A percentile compares a stretch with the other conserved stretches of the same genome.
Evolutionary conservation across 2,797 vertebrate genomes (phyloP).

Genomic region (Sebastes itinus): DNA sequence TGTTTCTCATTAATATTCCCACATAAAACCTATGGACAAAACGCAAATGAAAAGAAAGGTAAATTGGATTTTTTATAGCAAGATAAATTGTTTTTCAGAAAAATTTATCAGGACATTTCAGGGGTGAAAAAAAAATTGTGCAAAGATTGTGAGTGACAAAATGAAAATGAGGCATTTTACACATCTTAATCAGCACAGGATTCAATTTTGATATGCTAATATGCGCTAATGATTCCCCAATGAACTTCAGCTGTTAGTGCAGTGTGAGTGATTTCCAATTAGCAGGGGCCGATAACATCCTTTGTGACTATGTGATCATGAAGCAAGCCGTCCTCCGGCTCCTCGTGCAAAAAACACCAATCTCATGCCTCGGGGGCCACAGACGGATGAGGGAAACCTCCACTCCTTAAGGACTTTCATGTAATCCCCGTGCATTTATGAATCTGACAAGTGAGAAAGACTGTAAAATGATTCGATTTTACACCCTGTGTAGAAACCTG

Average conservation of each 20-base stretch:
- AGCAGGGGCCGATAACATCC: slow-evolving; percentile 48
- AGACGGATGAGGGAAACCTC: slow-evolving; percentile 13
- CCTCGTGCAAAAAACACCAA: slow-evolving; percentile 36
- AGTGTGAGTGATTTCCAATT: slow-evolving; percentile 70
- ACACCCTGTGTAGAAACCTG: not conserved
- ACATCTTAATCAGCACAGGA: slow-evolving; percentile 50
- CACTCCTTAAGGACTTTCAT: slow-evolving; percentile 7
- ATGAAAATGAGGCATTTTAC: slow-evolving; percentile 32
- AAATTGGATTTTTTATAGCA: not conserved
- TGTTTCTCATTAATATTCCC: not conserved
- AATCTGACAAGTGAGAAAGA: not conserved
- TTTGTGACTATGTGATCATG: slow-evolving; percentile 47
- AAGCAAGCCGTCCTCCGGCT: slow-evolving; percentile 26
- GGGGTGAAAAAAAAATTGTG: not conserved
- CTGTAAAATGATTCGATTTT: not conserved
- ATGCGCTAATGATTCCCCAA: slow-evolving; percentile 58
- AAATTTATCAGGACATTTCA: not conserved
- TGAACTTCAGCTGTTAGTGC: slow-evolving; percentile 62
- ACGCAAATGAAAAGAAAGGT: not conserved
- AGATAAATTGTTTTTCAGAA: not conserved
- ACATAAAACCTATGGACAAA: not conserved
- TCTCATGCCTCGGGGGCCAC: slow-evolving; percentile 31
- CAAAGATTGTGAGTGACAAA: not conserved
- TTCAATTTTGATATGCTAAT: slow-evolving; percentile 68
- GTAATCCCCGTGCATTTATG: slow-evolving; percentile 20